phyloP scores from a whole-genome alignment of 1,140 invertebrate genomes.

The Steinernema khuongi region DNA sequence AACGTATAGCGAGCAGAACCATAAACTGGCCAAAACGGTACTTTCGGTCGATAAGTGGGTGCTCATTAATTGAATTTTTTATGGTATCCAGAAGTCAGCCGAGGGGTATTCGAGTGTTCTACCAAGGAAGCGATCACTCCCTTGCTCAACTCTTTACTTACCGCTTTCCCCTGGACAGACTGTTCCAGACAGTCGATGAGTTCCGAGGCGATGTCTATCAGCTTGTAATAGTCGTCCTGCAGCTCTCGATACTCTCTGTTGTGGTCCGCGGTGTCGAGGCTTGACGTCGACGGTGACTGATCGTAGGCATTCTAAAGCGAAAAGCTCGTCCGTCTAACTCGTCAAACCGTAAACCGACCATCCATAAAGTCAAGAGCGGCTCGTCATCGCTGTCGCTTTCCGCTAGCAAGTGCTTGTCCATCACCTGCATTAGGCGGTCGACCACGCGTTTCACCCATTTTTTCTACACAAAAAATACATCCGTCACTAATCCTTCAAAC shows the following conservation, averaged over 20 bases:
- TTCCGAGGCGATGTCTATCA: slow-evolving; percentile 34
- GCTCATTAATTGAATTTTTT: no score
- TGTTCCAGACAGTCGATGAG: slow-evolving; percentile 37
- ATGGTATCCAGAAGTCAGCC: no score
- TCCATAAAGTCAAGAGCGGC: slow-evolving; percentile 34
- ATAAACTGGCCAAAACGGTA: no score
- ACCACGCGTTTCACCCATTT: slow-evolving; percentile 41
- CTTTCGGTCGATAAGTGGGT: no score
- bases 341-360: slow-evolving; percentile 18
- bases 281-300: slow-evolving; percentile 19
- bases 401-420: slow-evolving; percentile 29
- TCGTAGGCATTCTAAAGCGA: slow-evolving; percentile 37
- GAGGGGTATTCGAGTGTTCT: no score
- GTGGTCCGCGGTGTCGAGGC: slow-evolving; percentile 29
- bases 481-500: neutral
- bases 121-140: neutral
- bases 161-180: slow-evolving; percentile 27
- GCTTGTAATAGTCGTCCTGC: slow-evolving; percentile 40
- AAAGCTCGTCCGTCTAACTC: neutral
- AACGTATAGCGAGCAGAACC: no score
- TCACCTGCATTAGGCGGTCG: slow-evolving; percentile 28
- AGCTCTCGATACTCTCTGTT: slow-evolving; percentile 36
- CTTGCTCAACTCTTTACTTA: slow-evolving; percentile 25
- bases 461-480: slow-evolving; percentile 30
- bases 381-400: slow-evolving; percentile 36